Conservation (phyloP, 2,797 vertebrate genomes). For the Spinus pinus region DNA sequence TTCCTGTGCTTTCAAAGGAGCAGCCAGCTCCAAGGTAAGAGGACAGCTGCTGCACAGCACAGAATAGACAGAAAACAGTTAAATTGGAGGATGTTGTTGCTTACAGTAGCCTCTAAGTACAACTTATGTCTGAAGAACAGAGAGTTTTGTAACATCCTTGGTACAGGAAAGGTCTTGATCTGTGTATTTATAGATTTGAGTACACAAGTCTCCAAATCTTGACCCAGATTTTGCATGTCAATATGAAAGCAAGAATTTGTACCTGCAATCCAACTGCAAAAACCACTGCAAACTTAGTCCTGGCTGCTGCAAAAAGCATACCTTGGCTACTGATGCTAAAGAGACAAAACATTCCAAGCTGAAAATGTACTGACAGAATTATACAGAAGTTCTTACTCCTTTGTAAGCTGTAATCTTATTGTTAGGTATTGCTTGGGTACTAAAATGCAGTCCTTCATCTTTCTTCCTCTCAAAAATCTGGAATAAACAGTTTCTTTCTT, state of each 20-base stretch:
- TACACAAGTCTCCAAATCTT: not conserved
- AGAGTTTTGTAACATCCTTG: not conserved
- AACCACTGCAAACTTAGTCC: not conserved
- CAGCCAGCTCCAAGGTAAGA: not conserved
- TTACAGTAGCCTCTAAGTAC: not conserved
- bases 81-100: not conserved
- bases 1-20: not conserved
- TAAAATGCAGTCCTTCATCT: not conserved
- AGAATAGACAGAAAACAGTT: not conserved
- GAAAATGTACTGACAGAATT: not conserved
- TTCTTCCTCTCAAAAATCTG: not conserved
- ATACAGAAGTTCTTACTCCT: not conserved
- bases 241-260: not conserved
- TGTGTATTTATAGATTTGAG: not conserved
- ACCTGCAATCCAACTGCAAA: not conserved
- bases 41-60: not conserved
- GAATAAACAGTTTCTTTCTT: not conserved
- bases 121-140: not conserved
- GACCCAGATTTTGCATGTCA: not conserved
- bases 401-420: not conserved
- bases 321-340: not conserved
- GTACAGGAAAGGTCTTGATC: not conserved
- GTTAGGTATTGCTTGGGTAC: not conserved
- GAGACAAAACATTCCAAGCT: not conserved
- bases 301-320: not conserved